These are phyloP conservation scores for Raja brachyura DNA, from an alignment of 2,113 vertebrate species.

Conservation along the genomic window DNA sequence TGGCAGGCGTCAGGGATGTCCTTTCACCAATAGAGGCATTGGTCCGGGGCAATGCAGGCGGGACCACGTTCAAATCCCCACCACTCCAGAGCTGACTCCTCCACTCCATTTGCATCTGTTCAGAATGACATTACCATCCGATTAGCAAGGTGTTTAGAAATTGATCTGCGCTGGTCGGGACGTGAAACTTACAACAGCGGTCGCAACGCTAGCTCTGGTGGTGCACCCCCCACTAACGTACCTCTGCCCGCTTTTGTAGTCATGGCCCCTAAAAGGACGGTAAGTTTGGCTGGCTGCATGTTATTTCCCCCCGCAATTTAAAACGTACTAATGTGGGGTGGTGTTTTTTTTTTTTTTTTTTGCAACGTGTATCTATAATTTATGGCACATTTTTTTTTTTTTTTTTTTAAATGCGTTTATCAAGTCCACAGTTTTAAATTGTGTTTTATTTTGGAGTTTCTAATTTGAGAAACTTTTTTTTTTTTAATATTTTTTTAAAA, in stretches of 20 bases:
- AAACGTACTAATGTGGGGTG: not conserved
- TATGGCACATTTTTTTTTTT: not conserved
- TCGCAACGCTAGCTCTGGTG: too few species aligned
- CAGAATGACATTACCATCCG: not conserved
- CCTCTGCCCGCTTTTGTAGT: not conserved
- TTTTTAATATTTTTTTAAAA: not conserved
- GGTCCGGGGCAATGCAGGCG: not conserved
- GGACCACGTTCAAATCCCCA: not conserved
- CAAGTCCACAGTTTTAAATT: not conserved
- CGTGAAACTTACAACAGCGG: not conserved
- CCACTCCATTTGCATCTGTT: not conserved
- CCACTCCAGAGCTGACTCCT: not conserved
- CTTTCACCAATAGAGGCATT: not conserved
- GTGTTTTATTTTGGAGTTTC: not conserved
- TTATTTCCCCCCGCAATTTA: not conserved
- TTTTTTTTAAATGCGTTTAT: too few species aligned
- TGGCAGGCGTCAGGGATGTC: not conserved
- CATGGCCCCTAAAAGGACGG: slow-evolving; percentile 3
- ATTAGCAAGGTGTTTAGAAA: slow-evolving; percentile 20
- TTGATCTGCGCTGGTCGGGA: not conserved
- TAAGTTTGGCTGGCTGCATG: not conserved
- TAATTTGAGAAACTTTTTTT: not conserved
- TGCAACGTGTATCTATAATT: not conserved
- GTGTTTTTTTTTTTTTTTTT: not conserved
- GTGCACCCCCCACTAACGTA: not conserved